Base-by-base conservation (phyloP, 2,888 invertebrate species). In the Nymphalis c-album region DNA sequence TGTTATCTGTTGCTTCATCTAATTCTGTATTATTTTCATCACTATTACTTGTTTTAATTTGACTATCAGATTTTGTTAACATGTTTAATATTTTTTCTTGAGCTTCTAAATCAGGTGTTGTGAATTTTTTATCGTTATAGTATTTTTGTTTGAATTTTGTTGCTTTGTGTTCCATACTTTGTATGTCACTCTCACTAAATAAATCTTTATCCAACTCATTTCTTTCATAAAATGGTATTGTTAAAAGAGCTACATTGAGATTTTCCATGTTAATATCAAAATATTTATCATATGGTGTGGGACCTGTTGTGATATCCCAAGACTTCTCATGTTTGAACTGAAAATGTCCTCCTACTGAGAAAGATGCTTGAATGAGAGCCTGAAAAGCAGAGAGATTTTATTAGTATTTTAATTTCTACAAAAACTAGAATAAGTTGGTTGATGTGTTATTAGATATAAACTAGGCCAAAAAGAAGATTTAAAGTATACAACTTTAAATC, bases 261-360 rank as follows among this genome's bases (percentile, higher is more conserved):
- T 81, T 84, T 57, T 88, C 85, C 83, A 87, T 87, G 70, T 91
- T 82, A 5, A 92, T 86, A 22, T 90, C 85, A 74, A 93, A 93
- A 74, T 90, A 91, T 80, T 91, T 91, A 68, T 91, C 90, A 72
- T 90, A 92, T 35, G 84, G 72, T 1, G 91, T 85, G 1, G 90
- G 86, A 0, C 81, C 85, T 31, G 84, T 82, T 40, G 78, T 80
- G 26, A 81, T 75, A 60, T 90, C 88, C 93, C 93, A 93, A 0
- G 90, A 86, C 71, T 91, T 93, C 76, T 93, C 93, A 75, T 92
- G 92, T 78, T 92, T 92, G 69, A 93, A 93, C 78, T 93, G 92
- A 73, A 93, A 93, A 77, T 93, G 91, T 6, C 89, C 89, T n/a
- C 92, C 92, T 1, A 85, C 75, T 22, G 90, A 85, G 26, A 87